phyloP scores from a whole-genome alignment of 2,797 vertebrate species.

The Brachyrhaphis roseni region DNA sequence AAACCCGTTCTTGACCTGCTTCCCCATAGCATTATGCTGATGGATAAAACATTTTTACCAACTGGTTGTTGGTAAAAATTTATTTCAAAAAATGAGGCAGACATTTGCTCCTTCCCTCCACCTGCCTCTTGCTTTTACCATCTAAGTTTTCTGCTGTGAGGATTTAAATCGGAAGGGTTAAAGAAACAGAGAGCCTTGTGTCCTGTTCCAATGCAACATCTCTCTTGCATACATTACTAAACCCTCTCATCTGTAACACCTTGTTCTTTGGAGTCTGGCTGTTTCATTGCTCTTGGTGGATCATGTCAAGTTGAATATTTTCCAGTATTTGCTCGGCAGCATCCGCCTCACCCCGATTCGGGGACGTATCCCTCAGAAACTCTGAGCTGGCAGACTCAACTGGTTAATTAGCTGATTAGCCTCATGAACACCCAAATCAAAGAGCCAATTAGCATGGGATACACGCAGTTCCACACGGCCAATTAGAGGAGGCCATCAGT shows the following conservation, averaged over 20 bases:
- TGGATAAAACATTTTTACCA: too few relatives aligned
- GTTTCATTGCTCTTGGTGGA: background rate
- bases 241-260: background rate
- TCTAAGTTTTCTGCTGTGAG: background rate
- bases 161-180: slow-evolving; percentile 1
- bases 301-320: slow-evolving; percentile 3
- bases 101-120: background rate
- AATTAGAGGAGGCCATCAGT: slow-evolving; percentile 60
- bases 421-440: slow-evolving; percentile 57
- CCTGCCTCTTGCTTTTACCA: background rate
- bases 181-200: background rate
- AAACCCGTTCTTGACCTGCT: background rate
- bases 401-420: slow-evolving; percentile 66
- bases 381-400: slow-evolving; percentile 34
- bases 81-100: slow-evolving; percentile 19
- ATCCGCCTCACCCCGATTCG: slow-evolving; percentile 23
- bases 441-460: slow-evolving; percentile 64
- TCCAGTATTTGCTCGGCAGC: slow-evolving; percentile 6
- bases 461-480: slow-evolving; percentile 56
- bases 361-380: slow-evolving; percentile 25
- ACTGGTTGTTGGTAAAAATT: too few relatives aligned
- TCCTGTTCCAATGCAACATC: background rate
- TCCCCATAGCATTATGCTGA: background rate
- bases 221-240: slow-evolving; percentile 2
- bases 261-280: background rate